phyloP scores from a whole-genome alignment of 2,113 vertebrate species.

The Erythrolamprus reginae region DNA sequence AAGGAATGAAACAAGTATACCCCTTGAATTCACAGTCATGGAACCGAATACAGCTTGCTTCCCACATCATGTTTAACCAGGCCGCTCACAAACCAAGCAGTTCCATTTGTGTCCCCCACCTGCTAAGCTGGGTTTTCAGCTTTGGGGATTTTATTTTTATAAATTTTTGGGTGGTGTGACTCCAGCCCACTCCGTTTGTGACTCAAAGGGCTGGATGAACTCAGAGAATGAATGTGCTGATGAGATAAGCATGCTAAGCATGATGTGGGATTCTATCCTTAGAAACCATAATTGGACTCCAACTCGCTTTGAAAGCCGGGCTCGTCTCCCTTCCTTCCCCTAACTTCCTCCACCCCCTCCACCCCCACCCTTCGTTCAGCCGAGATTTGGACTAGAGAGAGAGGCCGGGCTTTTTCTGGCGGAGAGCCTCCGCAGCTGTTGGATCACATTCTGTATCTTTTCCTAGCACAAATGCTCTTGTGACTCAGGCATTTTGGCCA shows the following conservation, averaged over 20 bases:
- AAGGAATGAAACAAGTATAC: background rate
- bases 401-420: background rate
- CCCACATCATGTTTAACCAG: background rate
- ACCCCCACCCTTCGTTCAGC: no score
- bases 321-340: background rate
- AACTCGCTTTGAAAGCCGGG: background rate
- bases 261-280: background rate
- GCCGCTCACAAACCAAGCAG: background rate
- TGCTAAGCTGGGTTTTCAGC: background rate
- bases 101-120: background rate
- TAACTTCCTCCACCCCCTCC: background rate
- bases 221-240: background rate
- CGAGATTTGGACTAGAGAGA: background rate
- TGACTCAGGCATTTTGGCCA: conserved; percentile 10
- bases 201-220: background rate
- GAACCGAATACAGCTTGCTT: background rate
- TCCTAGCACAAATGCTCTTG: conserved; percentile 6
- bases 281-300: background rate
- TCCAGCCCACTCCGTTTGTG: background rate
- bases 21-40: background rate
- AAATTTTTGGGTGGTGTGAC: background rate
- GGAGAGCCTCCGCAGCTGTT: background rate
- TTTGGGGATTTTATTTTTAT: background rate
- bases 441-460: background rate
- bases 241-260: background rate